Evolutionary conservation across 2,113 vertebrate species (phyloP).

Genomic region (Hippocampus abdominalis): DNA sequence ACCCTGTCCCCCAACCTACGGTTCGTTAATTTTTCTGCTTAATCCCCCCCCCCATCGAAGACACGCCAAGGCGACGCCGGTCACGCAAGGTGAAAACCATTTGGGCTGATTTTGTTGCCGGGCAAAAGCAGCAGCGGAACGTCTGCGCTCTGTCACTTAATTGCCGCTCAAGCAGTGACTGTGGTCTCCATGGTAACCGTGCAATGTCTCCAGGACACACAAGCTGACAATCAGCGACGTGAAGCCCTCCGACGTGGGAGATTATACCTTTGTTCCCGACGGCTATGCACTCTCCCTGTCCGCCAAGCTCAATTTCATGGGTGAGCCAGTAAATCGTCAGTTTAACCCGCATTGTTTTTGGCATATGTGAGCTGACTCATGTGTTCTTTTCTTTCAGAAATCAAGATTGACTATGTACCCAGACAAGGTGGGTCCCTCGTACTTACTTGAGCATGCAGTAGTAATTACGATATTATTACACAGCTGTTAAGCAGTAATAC

Average conservation of each 20-base stretch:
- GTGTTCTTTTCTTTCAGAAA: constrained; percentile 68
- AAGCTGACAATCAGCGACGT: constrained; percentile 84
- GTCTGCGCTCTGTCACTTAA: constrained; percentile 45
- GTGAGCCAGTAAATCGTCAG: constrained; percentile 52
- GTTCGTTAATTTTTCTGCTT: constrained; percentile 33
- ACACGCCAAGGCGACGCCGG: constrained; percentile 35
- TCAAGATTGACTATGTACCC: constrained; percentile 88
- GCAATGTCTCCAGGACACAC: constrained; percentile 73
- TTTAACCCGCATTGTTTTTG: not conserved
- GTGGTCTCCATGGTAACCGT: constrained; percentile 52
- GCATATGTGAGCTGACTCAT: not conserved
- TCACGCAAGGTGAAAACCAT: constrained; percentile 53
- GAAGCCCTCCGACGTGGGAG: constrained; percentile 79
- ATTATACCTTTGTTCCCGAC: constrained; percentile 86
- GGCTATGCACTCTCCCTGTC: constrained; percentile 83
- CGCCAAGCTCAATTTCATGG: constrained; percentile 89
- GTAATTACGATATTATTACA: not conserved
- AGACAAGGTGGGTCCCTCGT: constrained; percentile 73
- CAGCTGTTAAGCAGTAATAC: not conserved
- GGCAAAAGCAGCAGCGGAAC: constrained; percentile 31
- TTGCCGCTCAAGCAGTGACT: constrained; percentile 28
- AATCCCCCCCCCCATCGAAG: constrained; percentile 51
- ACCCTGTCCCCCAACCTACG: constrained; percentile 1
- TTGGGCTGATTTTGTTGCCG: constrained; percentile 50
- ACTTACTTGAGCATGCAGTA: not conserved